Percentiles rank a stretch among this genome's conserved stretches.
These are phyloP conservation scores for Asteroscopus sphinx DNA, from an alignment of 2,888 invertebrate genomes.

Conservation along the genomic window DNA sequence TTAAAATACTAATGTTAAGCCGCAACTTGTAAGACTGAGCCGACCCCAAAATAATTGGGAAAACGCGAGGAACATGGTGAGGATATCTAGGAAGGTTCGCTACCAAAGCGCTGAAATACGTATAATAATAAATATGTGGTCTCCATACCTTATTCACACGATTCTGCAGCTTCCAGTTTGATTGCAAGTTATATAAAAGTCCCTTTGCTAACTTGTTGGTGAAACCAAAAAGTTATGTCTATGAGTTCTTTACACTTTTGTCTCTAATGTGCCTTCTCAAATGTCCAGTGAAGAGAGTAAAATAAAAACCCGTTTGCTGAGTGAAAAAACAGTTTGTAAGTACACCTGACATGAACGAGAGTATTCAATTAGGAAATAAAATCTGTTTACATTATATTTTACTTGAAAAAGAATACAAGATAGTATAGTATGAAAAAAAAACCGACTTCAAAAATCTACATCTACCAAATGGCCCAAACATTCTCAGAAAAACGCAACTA, in stretches of 20 bases:
- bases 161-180: slow-evolving; percentile 32
- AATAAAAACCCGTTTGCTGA: slow-evolving; percentile 13
- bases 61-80: too few species aligned
- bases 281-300: slow-evolving; percentile 5
- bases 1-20: too few species aligned
- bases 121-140: slow-evolving; percentile 17
- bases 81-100: too few species aligned
- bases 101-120: too few species aligned
- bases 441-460: too few species aligned
- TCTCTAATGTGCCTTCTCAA: slow-evolving; percentile 9
- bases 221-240: slow-evolving; percentile 63
- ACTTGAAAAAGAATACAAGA: slow-evolving; percentile 13
- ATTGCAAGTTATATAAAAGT: slow-evolving; percentile 45
- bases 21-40: too few species aligned
- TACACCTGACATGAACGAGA: slow-evolving; percentile 2
- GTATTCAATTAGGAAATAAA: slow-evolving; percentile 3
- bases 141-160: slow-evolving; percentile 50
- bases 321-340: slow-evolving; percentile 8
- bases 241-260: slow-evolving; percentile 47
- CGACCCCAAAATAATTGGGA: too few species aligned
- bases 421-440: slow-evolving; percentile 1
- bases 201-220: slow-evolving; percentile 52
- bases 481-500: too few species aligned
- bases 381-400: slow-evolving; percentile 4
- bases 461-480: too few species aligned